Conservation (phyloP, 2,888 invertebrate species). For the Thalpophila matura region DNA sequence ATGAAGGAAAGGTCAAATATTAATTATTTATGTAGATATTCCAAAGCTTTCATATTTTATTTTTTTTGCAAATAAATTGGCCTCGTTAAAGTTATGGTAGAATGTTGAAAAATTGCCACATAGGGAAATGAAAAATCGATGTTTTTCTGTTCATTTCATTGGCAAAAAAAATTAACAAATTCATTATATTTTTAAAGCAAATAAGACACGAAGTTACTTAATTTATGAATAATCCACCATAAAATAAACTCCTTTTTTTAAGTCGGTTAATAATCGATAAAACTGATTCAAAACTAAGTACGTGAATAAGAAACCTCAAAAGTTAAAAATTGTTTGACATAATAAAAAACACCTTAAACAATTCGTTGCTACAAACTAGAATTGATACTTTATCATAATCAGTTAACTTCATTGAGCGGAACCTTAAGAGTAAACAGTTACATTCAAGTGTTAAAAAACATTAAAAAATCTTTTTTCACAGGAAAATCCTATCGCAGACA, state of each 20-base stretch:
- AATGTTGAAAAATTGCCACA: conserved; percentile 62
- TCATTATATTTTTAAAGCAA: conserved; percentile 12
- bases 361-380: too few species aligned
- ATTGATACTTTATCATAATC: too few species aligned
- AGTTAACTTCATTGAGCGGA: too few species aligned
- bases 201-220: background rate
- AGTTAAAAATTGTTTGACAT: too few species aligned
- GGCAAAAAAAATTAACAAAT: conserved; percentile 27
- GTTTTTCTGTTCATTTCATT: conserved; percentile 27
- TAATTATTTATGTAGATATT: conserved; percentile 36
- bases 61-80: conserved; percentile 33
- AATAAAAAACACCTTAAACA: too few species aligned
- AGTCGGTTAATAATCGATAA: too few species aligned
- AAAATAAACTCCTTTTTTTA: background rate
- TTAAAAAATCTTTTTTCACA: background rate
- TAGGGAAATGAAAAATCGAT: conserved; percentile 66
- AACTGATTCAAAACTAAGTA: too few species aligned
- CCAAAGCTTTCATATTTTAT: conserved; percentile 26
- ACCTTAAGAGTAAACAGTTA: background rate
- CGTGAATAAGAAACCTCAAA: too few species aligned
- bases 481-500: conserved; percentile 19
- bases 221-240: background rate
- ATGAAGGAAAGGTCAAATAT: conserved; percentile 28
- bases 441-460: background rate
- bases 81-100: conserved; percentile 48